Evolutionary conservation across 2,797 vertebrate species (phyloP), one percentile per base, ranked within the genome.

Genomic region (Falco berigora): DNA sequence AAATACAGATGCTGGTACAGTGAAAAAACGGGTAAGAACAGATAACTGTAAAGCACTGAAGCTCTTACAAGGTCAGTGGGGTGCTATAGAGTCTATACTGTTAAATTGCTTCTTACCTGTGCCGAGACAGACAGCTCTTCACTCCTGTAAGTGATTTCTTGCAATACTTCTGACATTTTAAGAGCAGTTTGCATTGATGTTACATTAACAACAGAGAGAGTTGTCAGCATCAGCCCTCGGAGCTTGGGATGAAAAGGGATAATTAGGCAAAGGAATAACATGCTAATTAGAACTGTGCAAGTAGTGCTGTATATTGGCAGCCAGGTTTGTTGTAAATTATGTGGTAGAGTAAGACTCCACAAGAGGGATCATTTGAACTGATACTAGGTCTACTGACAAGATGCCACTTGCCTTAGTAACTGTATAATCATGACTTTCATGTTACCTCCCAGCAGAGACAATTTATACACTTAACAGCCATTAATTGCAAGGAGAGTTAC

Each of bases 41-140:
- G 62, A 15, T 58, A 72, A 64, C 36, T 64, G 34, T 80, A 84
- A 63, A 8, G 47, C n/a, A 84, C 27, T 15, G 10, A 88, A 88
- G 50, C 15, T 87, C 36, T 82, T 92, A 28, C 42, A 72, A 40
- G 56, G 49, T 73, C 61, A 71, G 44, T 14, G 52, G 55, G 12
- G 34, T 89, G 42, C 40, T 53, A 47, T 4, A 25, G 49, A 63
- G 49, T 71, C 34, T 53, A 6, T 50, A 10, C 42, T 62, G 12
- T 46, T 47, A 17, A 53, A 25, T 28, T 59, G 21, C 30, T 30
- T 71, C 96, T 96, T 98, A 99, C 99, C 98, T 99, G 99, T 80
- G 99, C 98, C 63, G 94, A 88, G 16, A 97, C 94, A 47, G 98
- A 99, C 89, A 99, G 98, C 97, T 99, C 99, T 38, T 99, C 98